Evolutionary conservation across 2,888 invertebrate species (phyloP).

Genomic region (Ormyrus labotus): DNA sequence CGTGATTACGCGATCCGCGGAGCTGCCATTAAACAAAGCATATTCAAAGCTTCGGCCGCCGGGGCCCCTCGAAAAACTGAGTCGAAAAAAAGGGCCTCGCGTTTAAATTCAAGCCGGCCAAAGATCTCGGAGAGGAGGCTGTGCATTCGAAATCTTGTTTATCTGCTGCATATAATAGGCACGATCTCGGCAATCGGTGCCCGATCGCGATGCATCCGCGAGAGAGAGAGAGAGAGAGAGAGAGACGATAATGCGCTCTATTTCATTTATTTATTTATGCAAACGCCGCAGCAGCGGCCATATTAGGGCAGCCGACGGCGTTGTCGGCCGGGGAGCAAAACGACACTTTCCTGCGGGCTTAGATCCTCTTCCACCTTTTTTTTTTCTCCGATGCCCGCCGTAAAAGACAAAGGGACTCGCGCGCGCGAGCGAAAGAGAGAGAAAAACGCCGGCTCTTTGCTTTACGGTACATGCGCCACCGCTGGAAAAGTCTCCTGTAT

Average conservation of each 20-base stretch:
- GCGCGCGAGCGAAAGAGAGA: background rate
- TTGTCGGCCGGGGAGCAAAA: background rate
- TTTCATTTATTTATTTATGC: slow-evolving; percentile 48
- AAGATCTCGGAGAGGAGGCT: background rate
- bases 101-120: slow-evolving; percentile 28
- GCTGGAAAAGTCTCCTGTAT: too few relatives aligned
- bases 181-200: slow-evolving; percentile 47
- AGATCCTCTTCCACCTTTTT: slow-evolving; percentile 1
- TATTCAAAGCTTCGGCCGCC: slow-evolving; percentile 43
- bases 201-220: slow-evolving; percentile 15
- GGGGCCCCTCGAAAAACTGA: background rate
- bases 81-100: slow-evolving; percentile 18
- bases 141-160: slow-evolving; percentile 43
- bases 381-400: background rate
- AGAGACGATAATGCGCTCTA: background rate
- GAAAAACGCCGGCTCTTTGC: background rate
- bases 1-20: too few relatives aligned
- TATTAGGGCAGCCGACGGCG: background rate
- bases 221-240: background rate
- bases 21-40: slow-evolving; percentile 40
- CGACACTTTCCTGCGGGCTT: slow-evolving; percentile 4
- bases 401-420: slow-evolving; percentile 2
- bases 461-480: background rate
- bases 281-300: background rate
- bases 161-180: slow-evolving; percentile 52